Base-by-base conservation (phyloP, 1,140 invertebrate species). In the Plectrocnemia conspersa region DNA sequence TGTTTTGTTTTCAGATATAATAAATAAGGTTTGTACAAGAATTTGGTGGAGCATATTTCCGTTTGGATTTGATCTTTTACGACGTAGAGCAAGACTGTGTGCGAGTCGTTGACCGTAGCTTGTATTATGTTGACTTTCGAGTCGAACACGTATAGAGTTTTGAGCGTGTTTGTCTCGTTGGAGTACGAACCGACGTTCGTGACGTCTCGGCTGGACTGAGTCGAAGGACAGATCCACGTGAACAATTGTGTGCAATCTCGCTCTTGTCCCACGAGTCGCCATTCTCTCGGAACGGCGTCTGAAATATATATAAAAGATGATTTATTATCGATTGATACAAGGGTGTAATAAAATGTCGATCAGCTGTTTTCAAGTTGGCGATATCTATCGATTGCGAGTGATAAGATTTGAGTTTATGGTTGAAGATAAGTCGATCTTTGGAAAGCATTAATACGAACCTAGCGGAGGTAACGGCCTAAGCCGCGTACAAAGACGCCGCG, bases 221-320 rank as follows among this genome's bases (percentile, higher is more conserved):
- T 60, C 19, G 66, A 68, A 61, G 79, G 78, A 49, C 84, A 77
- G 45, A 78, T 68, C 85, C 85, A 88, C 13, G 82, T 79, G n/a
- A 86, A 75, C 11, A 88, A 61, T 60, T 87, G 68, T 3, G 80
- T 80, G 1, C 82, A 82, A 67, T 87, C 80, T 68, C 82, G 83
- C 63, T 89, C 86, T 70, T 88, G 85, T 0, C 86, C 85, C 50
- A 88, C 69, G 48, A 88, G 73, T 33, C 85, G 79, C 85, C 85
- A 88, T 76, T 88, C 84, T 57, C 80, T 77, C 3, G 82, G 82
- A 69, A 75, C 69, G 64, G 74, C 66, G 23, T 71, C 74, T 77
- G 54, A 49, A 67, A 49, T 41, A 13, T 48, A 23, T 41, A 40
- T 52, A 11, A 36, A 55, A 52, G 44, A 59, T 35, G 36, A n/a